These are phyloP conservation scores for Pteria penguin DNA, from an alignment of 2,888 invertebrate species.

Conservation along the genomic window DNA sequence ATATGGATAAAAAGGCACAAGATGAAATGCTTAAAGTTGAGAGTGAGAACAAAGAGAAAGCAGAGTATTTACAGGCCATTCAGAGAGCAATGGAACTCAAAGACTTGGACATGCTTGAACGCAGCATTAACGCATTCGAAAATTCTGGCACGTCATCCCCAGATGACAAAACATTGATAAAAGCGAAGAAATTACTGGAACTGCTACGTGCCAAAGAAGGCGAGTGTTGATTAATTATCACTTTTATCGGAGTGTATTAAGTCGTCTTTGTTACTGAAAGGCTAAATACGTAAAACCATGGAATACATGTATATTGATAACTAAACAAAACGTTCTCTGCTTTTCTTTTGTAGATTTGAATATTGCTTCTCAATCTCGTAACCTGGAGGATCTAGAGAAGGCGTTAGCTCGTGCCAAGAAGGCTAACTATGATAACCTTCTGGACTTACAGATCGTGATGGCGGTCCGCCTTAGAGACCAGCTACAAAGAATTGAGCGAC, in stretches of 20 bases:
- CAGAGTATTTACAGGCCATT: slow-evolving; percentile 54
- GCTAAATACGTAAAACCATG: too few species aligned
- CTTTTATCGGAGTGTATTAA: too few species aligned
- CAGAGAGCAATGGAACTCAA: slow-evolving; percentile 70
- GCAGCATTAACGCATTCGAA: slow-evolving; percentile 60
- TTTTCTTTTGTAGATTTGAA: slow-evolving; percentile 59
- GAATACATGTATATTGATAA: too few species aligned
- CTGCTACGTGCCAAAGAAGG: slow-evolving; percentile 68
- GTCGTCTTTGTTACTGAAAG: too few species aligned
- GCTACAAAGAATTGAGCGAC: slow-evolving; percentile 66
- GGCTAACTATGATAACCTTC: slow-evolving; percentile 66
- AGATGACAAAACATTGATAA: slow-evolving; percentile 62
- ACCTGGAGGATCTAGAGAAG: slow-evolving; percentile 58
- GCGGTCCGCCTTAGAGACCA: slow-evolving; percentile 66
- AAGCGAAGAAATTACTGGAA: slow-evolving; percentile 61
- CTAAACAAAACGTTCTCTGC: too few species aligned
- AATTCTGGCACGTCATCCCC: slow-evolving; percentile 54
- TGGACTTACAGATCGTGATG: slow-evolving; percentile 71
- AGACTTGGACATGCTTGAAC: slow-evolving; percentile 64
- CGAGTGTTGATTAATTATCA: slow-evolving; percentile 38
- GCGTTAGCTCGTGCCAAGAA: slow-evolving; percentile 66
- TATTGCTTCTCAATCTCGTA: slow-evolving; percentile 65
- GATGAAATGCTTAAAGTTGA: slow-evolving; percentile 42
- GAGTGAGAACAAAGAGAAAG: slow-evolving; percentile 51
- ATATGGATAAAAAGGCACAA: slow-evolving; percentile 48